phyloP scores from a whole-genome alignment of 2,888 invertebrate genomes.

The Ochropleura leucogaster region DNA sequence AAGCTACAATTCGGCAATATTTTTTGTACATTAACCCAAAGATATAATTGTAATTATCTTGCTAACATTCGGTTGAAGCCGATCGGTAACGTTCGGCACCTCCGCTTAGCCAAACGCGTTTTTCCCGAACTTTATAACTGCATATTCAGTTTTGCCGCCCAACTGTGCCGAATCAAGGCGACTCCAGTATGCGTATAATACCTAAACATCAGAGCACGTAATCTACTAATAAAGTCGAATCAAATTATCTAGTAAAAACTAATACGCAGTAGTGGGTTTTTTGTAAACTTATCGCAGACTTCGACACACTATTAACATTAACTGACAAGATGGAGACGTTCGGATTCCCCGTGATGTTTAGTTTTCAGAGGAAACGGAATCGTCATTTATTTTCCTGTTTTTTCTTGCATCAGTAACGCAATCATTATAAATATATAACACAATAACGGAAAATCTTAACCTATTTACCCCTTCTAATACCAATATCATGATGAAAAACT shows the following conservation, averaged over 20 bases:
- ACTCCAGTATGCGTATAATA: background rate
- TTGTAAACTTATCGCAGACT: conserved; percentile 10
- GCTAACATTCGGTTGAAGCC: too few species aligned
- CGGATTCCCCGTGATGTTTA: background rate
- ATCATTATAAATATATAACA: background rate
- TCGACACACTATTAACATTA: background rate
- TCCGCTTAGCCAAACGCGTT: background rate
- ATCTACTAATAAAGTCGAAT: conserved; percentile 22
- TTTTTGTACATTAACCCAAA: too few species aligned
- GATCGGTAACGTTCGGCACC: too few species aligned
- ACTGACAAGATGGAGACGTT: background rate
- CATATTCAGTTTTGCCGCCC: background rate
- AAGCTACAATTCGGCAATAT: too few species aligned
- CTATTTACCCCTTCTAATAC: background rate
- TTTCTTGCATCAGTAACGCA: background rate
- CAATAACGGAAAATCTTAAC: background rate
- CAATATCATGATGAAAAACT: conserved; percentile 1
- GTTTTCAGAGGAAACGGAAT: conserved; percentile 1
- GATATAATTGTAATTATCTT: too few species aligned
- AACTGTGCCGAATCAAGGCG: background rate
- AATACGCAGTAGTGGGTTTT: conserved; percentile 13
- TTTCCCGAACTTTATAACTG: background rate
- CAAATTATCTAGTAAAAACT: conserved; percentile 14
- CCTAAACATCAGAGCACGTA: background rate
- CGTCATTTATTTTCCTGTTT: background rate